These are phyloP conservation scores for Cyaniris semiargus DNA, from an alignment of 2,888 invertebrate species.

Conservation along the genomic window DNA sequence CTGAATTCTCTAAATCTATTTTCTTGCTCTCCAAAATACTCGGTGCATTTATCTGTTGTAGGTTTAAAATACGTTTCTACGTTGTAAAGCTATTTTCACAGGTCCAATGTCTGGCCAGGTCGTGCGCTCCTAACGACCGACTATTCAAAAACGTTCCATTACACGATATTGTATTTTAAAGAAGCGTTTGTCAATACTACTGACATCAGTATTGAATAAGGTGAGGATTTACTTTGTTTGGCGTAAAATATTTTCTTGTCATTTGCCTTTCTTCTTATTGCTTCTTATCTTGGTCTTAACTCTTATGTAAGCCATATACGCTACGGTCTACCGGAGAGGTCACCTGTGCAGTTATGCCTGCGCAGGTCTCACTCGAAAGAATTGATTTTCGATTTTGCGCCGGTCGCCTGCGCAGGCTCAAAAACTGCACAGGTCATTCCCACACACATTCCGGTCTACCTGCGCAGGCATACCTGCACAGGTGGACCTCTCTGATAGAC, in stretches of 20 bases:
- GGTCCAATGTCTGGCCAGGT: slow-evolving; percentile 30
- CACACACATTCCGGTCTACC: too few relatives aligned
- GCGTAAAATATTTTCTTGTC: background rate
- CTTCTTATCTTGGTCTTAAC: too few relatives aligned
- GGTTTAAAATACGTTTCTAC: slow-evolving; percentile 32
- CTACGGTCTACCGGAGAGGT: too few relatives aligned
- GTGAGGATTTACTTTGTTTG: background rate
- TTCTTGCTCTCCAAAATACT: slow-evolving; percentile 25
- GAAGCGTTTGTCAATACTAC: slow-evolving; percentile 28
- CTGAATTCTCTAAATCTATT: slow-evolving; percentile 23
- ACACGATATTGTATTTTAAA: slow-evolving; percentile 27
- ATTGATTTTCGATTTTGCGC: too few relatives aligned
- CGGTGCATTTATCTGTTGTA: slow-evolving; percentile 28
- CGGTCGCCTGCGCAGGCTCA: too few relatives aligned
- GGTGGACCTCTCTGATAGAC: too few relatives aligned
- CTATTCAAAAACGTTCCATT: slow-evolving; percentile 31
- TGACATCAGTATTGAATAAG: slow-evolving; percentile 3
- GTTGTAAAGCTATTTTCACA: slow-evolving; percentile 31
- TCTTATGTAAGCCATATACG: too few relatives aligned
- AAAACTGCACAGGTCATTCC: too few relatives aligned
- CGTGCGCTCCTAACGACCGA: slow-evolving; percentile 30
- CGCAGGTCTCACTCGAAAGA: too few relatives aligned
- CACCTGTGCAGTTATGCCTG: too few relatives aligned
- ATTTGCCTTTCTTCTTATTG: background rate
- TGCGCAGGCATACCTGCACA: too few relatives aligned